These are phyloP conservation scores for Rotaria sp. DNA, from an alignment of 2,888 invertebrate species.

Conservation along the genomic window DNA sequence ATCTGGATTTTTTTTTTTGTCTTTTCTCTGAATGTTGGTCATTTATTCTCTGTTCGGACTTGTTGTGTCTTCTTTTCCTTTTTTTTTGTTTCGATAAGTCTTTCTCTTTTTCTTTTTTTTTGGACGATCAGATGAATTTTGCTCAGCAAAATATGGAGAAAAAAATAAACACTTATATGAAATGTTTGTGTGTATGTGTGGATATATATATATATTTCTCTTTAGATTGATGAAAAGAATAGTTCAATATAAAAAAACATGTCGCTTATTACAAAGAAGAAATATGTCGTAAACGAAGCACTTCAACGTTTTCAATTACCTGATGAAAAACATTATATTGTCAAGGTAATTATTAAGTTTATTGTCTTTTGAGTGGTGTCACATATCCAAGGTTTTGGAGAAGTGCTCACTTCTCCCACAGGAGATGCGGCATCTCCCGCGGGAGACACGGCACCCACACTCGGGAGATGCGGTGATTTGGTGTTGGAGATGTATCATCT, in stretches of 20 bases:
- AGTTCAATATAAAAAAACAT: conserved; percentile 15
- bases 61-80: neutral
- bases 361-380: neutral
- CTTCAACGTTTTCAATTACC: conserved; percentile 34
- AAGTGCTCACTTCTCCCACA: too few relatives aligned
- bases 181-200: neutral
- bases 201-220: conserved; percentile 11
- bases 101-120: neutral
- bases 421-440: too few relatives aligned
- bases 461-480: too few relatives aligned
- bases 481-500: too few relatives aligned
- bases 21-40: neutral
- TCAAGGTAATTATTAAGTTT: neutral
- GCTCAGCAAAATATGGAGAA: conserved; percentile 7
- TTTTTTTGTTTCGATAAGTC: neutral
- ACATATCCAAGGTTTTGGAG: too few relatives aligned
- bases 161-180: conserved; percentile 6
- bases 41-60: neutral
- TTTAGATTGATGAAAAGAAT: neutral
- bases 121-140: conserved; percentile 8
- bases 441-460: too few relatives aligned
- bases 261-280: conserved; percentile 37
- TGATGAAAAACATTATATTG: conserved; percentile 35
- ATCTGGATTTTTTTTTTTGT: neutral
- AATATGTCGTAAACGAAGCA: conserved; percentile 36